Base-by-base conservation (phyloP, 2,113 vertebrate species). In the Zingel zingel region DNA sequence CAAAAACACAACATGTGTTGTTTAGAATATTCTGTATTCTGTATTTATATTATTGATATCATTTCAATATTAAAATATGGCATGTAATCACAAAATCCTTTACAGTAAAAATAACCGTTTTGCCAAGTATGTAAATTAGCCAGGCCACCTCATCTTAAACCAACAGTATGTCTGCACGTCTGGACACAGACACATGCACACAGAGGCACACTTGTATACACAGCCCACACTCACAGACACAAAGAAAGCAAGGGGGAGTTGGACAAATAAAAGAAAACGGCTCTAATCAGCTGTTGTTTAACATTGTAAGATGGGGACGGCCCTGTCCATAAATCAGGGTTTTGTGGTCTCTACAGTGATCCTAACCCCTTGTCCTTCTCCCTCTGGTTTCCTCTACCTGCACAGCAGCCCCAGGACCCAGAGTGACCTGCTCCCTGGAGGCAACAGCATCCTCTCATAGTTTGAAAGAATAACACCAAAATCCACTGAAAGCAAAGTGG, bases 301-400 rank as follows among this genome's bases (percentile, higher is more conserved):
- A 81, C 57, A 80, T 77, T 80, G 69, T 45, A 68, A 68, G 62
- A 90, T 85, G 63, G 23, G 78, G 65, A 83, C 8, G 12, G 56
- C 66, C 64, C 68, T 67, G 47, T 81, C 81, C 84, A 88, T 93
- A 93, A 94, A 92, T 92, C 84, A 86, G 62, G 43, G 4, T 62
- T 93, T 93, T 92, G 91, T 56, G 43, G 84, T 87, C 45, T 71
- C 77, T 73, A 77, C 75, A 62, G 83, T 85, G 69, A 82, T 79
- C 48, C 70, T 83, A 82, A 86, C 72, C 88, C 85, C 77, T 65
- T 65, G 83, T 74, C 89, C 74, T 86, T 88, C 56, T 76, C 81
- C 86, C 61, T 81, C 50, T 76, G 85, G 61, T 65, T 66, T 54
- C 50, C 69, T 71, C 54, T 82, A 56, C 67, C 61, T 81, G 25